Conservation (phyloP, 2,113 vertebrate genomes). For the Platysternon megacephalum region DNA sequence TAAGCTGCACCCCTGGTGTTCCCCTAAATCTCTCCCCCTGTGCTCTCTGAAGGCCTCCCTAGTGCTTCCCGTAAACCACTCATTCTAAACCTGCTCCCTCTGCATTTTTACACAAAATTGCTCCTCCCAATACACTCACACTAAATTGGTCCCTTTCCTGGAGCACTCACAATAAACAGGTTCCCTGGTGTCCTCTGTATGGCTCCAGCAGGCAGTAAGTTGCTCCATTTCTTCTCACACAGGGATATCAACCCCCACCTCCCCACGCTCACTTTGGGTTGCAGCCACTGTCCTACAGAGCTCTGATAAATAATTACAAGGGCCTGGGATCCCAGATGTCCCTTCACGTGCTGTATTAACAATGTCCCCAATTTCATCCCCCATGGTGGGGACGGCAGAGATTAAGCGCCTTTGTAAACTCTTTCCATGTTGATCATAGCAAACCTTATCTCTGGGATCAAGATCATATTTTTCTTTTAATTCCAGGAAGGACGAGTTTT, state of each 20-base stretch:
- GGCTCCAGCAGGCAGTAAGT: neutral
- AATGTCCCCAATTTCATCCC: fast-evolving
- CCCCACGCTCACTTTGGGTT: neutral
- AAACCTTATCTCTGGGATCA: slow-evolving; percentile 39
- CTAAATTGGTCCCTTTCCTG: neutral
- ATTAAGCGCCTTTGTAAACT: neutral
- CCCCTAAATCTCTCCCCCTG: no score
- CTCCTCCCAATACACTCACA: neutral
- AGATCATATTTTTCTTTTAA: slow-evolving; percentile 27
- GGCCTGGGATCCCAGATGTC: neutral
- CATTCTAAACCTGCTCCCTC: neutral
- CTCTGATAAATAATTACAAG: neutral
- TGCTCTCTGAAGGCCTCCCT: no score
- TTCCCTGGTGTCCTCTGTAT: neutral
- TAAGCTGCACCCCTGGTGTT: no score
- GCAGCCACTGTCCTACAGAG: neutral
- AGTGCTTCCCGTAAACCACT: no score
- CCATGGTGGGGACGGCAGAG: fast-evolving
- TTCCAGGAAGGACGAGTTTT: slow-evolving; percentile 44
- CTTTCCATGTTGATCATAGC: neutral
- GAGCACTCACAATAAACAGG: neutral
- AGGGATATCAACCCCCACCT: neutral
- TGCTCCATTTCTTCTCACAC: neutral
- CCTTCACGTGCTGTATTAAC: fast-evolving
- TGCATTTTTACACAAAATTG: neutral